Conservation (phyloP, 2,113 vertebrate genomes). For the Poeciliopsis prolifica region DNA sequence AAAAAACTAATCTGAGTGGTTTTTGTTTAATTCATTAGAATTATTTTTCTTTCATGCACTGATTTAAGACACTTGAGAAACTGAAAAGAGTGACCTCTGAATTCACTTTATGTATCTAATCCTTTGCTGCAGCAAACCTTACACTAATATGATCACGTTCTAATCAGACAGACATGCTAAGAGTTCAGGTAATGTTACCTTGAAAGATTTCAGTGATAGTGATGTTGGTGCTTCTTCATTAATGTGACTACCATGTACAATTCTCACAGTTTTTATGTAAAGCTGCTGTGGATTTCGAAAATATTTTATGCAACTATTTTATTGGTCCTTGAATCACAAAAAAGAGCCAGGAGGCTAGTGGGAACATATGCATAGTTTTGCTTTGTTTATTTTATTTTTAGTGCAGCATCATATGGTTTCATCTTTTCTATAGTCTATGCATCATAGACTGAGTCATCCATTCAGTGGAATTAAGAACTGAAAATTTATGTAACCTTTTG, state of each 20-base stretch:
- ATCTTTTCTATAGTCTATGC: neutral
- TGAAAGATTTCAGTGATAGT: neutral
- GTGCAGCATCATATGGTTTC: no score
- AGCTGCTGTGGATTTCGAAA: neutral
- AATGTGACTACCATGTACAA: neutral
- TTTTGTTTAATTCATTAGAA: neutral
- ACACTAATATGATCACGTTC: neutral
- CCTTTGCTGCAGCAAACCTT: neutral
- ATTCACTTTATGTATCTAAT: conserved; percentile 6
- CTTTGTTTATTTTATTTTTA: neutral
- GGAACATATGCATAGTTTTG: neutral
- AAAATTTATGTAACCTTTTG: neutral
- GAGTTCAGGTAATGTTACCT: neutral
- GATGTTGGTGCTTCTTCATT: neutral
- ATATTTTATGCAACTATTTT: neutral
- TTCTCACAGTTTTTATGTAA: neutral
- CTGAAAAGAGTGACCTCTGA: neutral
- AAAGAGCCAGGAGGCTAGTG: neutral
- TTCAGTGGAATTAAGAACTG: neutral
- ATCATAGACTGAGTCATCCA: neutral
- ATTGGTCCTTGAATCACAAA: neutral
- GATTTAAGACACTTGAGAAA: neutral
- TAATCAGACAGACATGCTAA: neutral
- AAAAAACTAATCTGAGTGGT: neutral
- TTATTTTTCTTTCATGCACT: neutral